These are phyloP conservation scores for Pomatorhinus ruficollis DNA, from an alignment of 2,113 vertebrate species.

Conservation along the genomic window DNA sequence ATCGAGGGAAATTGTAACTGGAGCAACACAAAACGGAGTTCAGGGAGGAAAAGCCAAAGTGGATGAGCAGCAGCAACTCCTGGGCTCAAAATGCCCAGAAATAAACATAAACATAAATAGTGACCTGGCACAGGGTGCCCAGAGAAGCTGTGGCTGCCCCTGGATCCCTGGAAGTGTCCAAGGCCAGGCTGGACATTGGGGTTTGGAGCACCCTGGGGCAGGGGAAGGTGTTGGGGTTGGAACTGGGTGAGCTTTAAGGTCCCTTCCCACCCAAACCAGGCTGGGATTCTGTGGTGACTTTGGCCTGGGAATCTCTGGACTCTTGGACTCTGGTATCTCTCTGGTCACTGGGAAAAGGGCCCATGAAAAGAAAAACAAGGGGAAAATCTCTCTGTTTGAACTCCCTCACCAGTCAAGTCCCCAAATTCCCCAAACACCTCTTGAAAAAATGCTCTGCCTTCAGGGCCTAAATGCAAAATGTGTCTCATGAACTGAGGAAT, in stretches of 20 bases:
- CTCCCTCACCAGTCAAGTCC: not conserved
- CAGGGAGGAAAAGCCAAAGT: not conserved
- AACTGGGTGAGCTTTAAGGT: not conserved
- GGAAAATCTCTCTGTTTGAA: not conserved
- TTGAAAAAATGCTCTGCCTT: not conserved
- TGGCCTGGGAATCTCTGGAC: not conserved
- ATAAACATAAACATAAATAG: not conserved
- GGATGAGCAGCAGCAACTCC: not conserved
- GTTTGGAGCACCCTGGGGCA: not conserved
- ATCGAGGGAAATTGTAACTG: not conserved
- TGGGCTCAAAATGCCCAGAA: not conserved
- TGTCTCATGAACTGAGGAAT: fast-evolving
- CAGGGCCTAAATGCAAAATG: fast-evolving
- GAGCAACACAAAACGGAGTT: not conserved
- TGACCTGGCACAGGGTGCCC: not conserved
- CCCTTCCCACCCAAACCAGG: not conserved
- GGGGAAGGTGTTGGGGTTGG: not conserved
- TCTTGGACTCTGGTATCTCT: not conserved
- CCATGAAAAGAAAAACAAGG: not conserved
- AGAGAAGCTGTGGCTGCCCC: not conserved
- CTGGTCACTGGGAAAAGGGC: not conserved
- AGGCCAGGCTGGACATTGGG: not conserved
- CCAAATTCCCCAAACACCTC: not conserved
- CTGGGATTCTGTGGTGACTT: not conserved
- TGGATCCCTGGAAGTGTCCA: not conserved